Conservation (phyloP, 1,140 invertebrate genomes). For the Semibalanus balanoides region DNA sequence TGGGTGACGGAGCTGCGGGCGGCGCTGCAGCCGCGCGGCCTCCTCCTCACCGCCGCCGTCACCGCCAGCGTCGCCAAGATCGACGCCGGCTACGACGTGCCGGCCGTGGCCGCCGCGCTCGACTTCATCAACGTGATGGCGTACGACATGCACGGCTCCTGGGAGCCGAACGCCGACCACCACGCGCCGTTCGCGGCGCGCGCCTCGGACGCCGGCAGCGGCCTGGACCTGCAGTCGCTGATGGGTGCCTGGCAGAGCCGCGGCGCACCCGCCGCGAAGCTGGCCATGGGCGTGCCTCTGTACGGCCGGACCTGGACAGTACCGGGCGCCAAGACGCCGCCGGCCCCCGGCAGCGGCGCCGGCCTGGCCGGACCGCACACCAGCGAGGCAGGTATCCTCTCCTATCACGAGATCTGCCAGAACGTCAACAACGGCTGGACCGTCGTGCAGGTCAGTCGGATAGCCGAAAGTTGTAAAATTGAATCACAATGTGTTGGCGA, state of each 20-base stretch:
- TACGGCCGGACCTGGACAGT: constrained; percentile 71
- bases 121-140: constrained; percentile 37
- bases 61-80: constrained; percentile 32
- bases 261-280: constrained; percentile 58
- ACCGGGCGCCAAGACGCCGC: constrained; percentile 7
- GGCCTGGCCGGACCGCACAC: constrained; percentile 12
- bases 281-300: constrained; percentile 78
- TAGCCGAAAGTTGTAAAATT: too few relatives aligned
- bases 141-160: constrained; percentile 33
- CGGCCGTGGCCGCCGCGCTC: constrained; percentile 29
- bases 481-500: too few relatives aligned
- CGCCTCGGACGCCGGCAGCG: constrained; percentile 14
- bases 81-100: constrained; percentile 34
- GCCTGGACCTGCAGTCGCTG: constrained; percentile 38
- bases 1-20: constrained; percentile 26
- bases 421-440: too few relatives aligned
- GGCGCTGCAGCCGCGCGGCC: constrained; percentile 25
- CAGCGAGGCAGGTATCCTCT: constrained; percentile 8
- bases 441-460: too few relatives aligned
- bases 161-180: constrained; percentile 29
- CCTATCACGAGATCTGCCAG: too few relatives aligned
- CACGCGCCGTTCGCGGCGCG: constrained; percentile 31
- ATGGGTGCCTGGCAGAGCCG: constrained; percentile 72
- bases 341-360: constrained; percentile 13
- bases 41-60: constrained; percentile 40